Percentiles rank a stretch among this genome's conserved stretches.
phyloP scores from a whole-genome alignment of 2,113 vertebrate genomes.

The Gambusia holbrooki region DNA sequence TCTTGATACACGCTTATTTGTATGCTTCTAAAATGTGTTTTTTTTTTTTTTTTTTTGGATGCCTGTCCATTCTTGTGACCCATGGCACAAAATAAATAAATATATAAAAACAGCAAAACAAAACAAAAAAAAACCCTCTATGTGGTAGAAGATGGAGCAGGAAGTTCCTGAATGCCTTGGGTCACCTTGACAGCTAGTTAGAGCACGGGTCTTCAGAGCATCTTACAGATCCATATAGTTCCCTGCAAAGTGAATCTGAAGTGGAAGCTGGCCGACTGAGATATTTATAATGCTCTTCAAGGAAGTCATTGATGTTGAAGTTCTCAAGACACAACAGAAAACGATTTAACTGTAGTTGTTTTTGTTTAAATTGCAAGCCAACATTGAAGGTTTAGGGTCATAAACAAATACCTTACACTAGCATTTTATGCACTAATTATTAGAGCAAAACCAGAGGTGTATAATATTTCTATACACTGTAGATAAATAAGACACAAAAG shows the following conservation, averaged over 20 bases:
- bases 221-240: neutral
- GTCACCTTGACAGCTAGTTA: neutral
- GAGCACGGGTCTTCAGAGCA: no score
- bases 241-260: neutral
- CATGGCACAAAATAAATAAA: neutral
- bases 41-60: neutral
- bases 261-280: neutral
- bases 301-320: no score
- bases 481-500: no score
- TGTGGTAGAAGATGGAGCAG: neutral
- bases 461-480: no score
- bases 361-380: no score
- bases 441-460: no score
- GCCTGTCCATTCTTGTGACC: constrained; percentile 10
- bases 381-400: no score
- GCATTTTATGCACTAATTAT: no score
- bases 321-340: no score
- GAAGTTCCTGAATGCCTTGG: neutral
- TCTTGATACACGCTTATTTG: neutral
- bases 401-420: no score
- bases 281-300: no score
- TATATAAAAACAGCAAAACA: neutral
- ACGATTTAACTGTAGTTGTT: no score
- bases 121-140: neutral
- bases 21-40: neutral